A percentile compares a stretch with the other conserved stretches of the same genome.
Evolutionary conservation across 2,113 vertebrate genomes (phyloP).

Genomic region (Phoxinus phoxinus): DNA sequence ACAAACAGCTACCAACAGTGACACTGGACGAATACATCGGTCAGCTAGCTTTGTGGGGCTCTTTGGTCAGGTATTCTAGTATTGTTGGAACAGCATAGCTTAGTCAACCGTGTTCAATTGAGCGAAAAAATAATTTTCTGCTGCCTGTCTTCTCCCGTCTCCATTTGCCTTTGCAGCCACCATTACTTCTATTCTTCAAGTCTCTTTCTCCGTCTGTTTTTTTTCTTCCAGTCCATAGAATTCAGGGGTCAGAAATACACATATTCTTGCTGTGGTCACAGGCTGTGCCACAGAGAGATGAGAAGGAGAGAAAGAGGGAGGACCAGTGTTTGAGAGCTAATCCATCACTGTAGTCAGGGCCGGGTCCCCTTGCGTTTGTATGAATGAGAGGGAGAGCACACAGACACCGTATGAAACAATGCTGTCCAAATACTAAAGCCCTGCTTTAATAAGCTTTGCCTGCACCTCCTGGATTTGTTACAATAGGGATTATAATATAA

Average conservation of each 20-base stretch:
- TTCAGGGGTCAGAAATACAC: conserved; percentile 37
- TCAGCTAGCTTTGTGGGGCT: not conserved
- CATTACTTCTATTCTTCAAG: not conserved
- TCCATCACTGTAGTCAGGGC: conserved; percentile 42
- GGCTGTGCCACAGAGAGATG: conserved; percentile 23
- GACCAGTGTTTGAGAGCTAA: conserved; percentile 23
- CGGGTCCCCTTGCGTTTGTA: conserved; percentile 16
- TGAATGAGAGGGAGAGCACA: conserved; percentile 27
- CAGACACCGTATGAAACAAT: conserved; percentile 8
- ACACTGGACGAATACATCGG: not conserved
- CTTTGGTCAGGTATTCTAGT: not conserved
- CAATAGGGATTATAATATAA: conserved; percentile 14
- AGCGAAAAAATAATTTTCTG: conserved; percentile 33
- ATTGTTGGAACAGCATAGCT: conserved; percentile 15
- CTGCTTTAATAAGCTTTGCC: conserved; percentile 32
- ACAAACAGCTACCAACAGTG: not conserved
- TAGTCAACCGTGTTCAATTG: conserved; percentile 42
- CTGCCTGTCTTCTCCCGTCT: conserved; percentile 4
- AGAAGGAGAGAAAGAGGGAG: conserved; percentile 20
- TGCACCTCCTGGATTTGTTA: conserved; percentile 23
- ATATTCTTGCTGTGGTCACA: conserved; percentile 33
- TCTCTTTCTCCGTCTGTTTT: not conserved
- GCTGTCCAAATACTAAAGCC: conserved; percentile 38
- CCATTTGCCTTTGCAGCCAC: not conserved
- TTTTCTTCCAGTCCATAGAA: conserved; percentile 18